These are phyloP conservation scores for Melitaea athalia DNA, from an alignment of 2,888 invertebrate genomes.

Conservation along the genomic window DNA sequence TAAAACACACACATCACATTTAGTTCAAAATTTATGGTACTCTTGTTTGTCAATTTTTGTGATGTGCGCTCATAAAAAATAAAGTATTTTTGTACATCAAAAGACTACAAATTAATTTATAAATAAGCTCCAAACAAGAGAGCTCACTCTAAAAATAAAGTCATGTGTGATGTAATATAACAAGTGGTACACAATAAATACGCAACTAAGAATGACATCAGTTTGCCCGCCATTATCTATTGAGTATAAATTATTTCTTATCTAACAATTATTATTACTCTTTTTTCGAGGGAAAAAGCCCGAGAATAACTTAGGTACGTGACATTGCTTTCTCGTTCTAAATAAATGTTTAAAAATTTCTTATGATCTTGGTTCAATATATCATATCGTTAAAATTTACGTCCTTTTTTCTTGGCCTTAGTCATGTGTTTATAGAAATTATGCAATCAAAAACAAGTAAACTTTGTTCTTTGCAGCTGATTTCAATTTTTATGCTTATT, in stretches of 20 bases:
- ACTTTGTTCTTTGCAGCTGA: no score
- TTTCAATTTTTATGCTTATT: no score
- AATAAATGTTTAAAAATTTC: not conserved
- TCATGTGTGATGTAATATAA: constrained; percentile 76
- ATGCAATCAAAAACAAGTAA: no score
- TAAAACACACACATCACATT: not conserved
- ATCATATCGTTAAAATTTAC: not conserved
- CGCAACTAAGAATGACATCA: constrained; percentile 76
- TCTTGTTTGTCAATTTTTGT: not conserved
- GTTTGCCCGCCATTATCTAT: constrained; percentile 61
- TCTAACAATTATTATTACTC: constrained; percentile 53
- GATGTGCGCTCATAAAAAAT: not conserved
- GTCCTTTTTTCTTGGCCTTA: no score
- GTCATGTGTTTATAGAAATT: no score
- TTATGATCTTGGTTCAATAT: not conserved
- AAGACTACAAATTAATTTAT: constrained; percentile 18
- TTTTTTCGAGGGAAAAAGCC: constrained; percentile 22
- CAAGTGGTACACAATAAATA: constrained; percentile 68
- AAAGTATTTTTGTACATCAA: not conserved
- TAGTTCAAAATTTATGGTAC: not conserved
- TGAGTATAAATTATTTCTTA: constrained; percentile 62
- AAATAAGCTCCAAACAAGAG: constrained; percentile 29
- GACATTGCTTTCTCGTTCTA: not conserved
- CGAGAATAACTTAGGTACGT: not conserved
- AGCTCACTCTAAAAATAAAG: constrained; percentile 63